Evolutionary conservation across 2,113 vertebrate genomes (phyloP).

Genomic region (Nothobranchius furzeri): DNA sequence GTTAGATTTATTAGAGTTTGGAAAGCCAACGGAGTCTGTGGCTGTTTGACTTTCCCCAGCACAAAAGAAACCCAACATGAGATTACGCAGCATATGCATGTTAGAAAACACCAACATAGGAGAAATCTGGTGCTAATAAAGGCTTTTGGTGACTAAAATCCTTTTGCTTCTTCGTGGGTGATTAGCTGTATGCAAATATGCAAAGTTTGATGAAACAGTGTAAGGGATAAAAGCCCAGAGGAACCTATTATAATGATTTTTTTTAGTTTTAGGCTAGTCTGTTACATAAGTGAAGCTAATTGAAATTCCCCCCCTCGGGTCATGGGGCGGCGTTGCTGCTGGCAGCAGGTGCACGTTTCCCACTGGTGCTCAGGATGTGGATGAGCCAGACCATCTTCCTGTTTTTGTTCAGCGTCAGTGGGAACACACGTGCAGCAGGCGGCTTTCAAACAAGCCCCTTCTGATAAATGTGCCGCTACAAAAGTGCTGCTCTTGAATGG

Average conservation of each 20-base stretch:
- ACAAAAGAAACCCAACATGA: too few species aligned
- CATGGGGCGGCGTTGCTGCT: slow-evolving; percentile 26
- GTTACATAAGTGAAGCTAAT: slow-evolving; percentile 48
- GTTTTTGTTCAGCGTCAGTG: slow-evolving; percentile 56
- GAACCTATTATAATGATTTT: neutral
- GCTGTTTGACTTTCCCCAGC: too few species aligned
- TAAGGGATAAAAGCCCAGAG: neutral
- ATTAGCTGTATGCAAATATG: neutral
- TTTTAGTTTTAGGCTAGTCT: neutral
- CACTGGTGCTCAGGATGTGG: slow-evolving; percentile 54
- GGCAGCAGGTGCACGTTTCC: slow-evolving; percentile 25
- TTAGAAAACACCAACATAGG: too few species aligned
- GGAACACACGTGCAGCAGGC: neutral
- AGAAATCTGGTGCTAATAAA: too few species aligned
- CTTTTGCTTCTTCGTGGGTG: too few species aligned
- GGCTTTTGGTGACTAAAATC: too few species aligned
- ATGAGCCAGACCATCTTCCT: slow-evolving; percentile 55
- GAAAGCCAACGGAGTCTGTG: neutral
- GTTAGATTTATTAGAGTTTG: slow-evolving; percentile 19
- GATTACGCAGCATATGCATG: too few species aligned
- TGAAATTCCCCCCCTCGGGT: slow-evolving; percentile 48
- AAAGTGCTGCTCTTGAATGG: slow-evolving; percentile 17
- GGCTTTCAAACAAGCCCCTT: neutral
- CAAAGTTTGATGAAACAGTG: neutral
- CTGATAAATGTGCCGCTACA: slow-evolving; percentile 9